A percentile compares a stretch with the other conserved stretches of the same genome.
Conservation (phyloP, 2,797 vertebrate species). For the Cryptoprocta ferox region DNA sequence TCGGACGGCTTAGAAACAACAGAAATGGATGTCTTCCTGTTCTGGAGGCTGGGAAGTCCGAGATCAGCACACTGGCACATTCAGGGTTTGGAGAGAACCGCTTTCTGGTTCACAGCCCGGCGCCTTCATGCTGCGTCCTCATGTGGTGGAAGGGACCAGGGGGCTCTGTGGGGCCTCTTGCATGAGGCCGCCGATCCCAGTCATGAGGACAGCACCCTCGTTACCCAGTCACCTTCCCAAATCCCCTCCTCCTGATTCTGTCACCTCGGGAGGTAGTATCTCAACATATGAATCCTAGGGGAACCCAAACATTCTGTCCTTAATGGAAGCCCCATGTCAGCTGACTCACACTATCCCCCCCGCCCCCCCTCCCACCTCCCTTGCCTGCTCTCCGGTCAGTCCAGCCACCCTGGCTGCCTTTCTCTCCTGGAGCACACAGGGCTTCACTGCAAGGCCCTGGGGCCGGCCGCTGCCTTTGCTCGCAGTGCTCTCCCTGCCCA, state of each 20-base stretch:
- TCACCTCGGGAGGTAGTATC: not conserved
- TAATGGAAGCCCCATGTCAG: no score
- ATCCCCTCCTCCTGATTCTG: not conserved
- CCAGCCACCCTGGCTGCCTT: rapidly evolving
- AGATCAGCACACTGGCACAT: not conserved
- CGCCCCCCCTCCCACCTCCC: not conserved
- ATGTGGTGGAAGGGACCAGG: not conserved
- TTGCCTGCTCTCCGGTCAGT: rapidly evolving
- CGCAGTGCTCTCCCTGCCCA: rapidly evolving
- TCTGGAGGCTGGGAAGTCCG: not conserved
- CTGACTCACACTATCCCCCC: not conserved
- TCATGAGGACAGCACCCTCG: not conserved
- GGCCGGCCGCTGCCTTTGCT: not conserved
- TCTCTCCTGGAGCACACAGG: not conserved
- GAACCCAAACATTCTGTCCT: not conserved
- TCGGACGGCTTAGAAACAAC: not conserved
- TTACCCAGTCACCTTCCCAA: not conserved
- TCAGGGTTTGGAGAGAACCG: not conserved
- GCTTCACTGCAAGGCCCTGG: not conserved
- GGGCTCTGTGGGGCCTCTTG: not conserved
- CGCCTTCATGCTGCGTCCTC: not conserved
- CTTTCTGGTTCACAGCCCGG: not conserved
- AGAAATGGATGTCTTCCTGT: not conserved
- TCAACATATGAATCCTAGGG: not conserved
- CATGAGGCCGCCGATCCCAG: not conserved